Evolutionary conservation across 2,113 vertebrate genomes (phyloP).

Genomic region (Pluvialis apricaria): DNA sequence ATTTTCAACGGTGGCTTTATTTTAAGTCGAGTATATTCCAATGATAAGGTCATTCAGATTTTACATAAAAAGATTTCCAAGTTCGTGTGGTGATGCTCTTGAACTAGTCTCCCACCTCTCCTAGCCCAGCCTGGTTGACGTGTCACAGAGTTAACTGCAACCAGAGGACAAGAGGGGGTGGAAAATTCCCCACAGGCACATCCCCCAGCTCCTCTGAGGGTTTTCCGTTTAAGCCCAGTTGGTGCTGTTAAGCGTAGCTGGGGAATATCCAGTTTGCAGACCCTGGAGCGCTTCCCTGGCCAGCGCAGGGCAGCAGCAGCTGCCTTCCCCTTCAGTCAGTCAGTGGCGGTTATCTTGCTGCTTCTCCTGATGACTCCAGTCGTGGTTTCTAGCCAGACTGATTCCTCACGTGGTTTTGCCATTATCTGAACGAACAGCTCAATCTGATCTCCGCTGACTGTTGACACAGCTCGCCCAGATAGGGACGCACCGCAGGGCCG

Average conservation of each 20-base stretch:
- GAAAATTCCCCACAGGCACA: background rate
- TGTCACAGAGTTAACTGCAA: background rate
- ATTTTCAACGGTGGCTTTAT: background rate
- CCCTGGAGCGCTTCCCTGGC: background rate
- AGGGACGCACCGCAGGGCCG: fast-evolving
- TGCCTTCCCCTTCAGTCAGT: background rate
- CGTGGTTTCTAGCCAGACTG: background rate
- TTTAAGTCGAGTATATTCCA: constrained; percentile 1
- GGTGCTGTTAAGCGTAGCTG: background rate
- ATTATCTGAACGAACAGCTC: background rate
- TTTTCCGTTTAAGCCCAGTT: background rate
- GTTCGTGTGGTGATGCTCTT: background rate
- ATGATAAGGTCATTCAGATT: background rate
- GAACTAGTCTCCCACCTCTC: background rate
- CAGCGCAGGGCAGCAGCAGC: background rate
- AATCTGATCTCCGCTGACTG: background rate
- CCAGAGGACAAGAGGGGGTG: background rate
- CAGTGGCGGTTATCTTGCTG: background rate
- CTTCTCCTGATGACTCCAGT: background rate
- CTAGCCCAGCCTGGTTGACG: background rate
- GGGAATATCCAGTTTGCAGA: constrained; percentile 9
- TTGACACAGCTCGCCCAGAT: background rate
- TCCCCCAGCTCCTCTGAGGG: background rate
- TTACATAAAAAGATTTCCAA: background rate
- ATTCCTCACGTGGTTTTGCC: background rate